Base-by-base conservation (phyloP, 1,140 invertebrate species). In the Procambarus clarkii region DNA sequence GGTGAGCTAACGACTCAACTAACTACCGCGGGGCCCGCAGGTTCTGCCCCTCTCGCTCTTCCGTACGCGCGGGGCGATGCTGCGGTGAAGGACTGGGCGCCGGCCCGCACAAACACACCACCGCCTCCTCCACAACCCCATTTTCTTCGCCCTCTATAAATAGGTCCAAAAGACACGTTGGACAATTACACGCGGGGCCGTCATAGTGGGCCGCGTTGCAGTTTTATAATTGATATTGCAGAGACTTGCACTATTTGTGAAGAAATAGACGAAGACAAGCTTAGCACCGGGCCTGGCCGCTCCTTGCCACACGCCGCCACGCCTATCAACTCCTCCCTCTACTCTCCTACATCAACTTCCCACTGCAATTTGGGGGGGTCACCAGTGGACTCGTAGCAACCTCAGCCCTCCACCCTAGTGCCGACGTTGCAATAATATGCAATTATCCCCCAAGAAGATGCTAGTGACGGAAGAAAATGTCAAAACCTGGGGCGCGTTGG, bases 1-100 rank as follows among this genome's bases (percentile, higher is more conserved):
- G 54, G 15, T 64, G 60, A 64, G 77, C 77, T 88, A 88, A 88
- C 86, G 81, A 80, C 86, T 88, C 86, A 88, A 88, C 86, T 88
- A 88, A 88, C 86, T 80, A 88, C 77, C 86, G 15, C 60, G 60
- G 8, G 60, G 18, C 60, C 60, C 60, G 9, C 48, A 44, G 71
- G 48, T 87, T 87, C 86, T 45, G 45, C 76, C 86, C 79, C 86
- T 58, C 86, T 87, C 77, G 77, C 74, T 78, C 79, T 87, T 87
- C 77, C 21, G 74, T 58, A 45, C 54, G 60, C 54, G 54, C 76
- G 86, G 60, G 21, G 77, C 64, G 86, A 87, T 87, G 86, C 86
- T 76, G 86, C 34, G 76, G 76, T 54, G 74, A 79, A 78, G 76
- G 86, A 87, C 86, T n/a, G 71, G 64, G 46, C 76, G 54, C 86